A percentile compares a stretch with the other conserved stretches of the same genome.
These are phyloP conservation scores for Argyrosomus japonicus DNA, from an alignment of 2,113 vertebrate genomes.

Conservation along the genomic window DNA sequence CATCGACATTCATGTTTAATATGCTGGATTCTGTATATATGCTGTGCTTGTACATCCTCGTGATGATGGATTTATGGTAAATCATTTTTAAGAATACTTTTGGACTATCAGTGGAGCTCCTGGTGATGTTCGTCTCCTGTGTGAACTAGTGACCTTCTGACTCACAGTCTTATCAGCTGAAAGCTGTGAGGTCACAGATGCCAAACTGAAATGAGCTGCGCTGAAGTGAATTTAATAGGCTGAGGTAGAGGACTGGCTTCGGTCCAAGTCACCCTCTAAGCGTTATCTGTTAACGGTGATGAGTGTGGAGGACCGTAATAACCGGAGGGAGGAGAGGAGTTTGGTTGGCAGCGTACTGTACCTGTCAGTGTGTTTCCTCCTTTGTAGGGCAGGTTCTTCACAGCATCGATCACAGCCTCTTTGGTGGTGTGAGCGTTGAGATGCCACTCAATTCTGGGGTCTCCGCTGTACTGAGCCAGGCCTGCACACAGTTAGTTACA, in stretches of 20 bases:
- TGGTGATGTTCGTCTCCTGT: too few relatives aligned
- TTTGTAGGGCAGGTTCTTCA: slow-evolving; percentile 95
- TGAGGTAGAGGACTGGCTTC: background rate
- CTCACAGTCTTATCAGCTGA: slow-evolving; percentile 3
- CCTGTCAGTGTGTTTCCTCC: slow-evolving; percentile 97
- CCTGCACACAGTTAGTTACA: slow-evolving; percentile 77
- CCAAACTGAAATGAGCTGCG: background rate
- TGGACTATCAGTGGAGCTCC: too few relatives aligned
- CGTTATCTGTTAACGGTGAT: slow-evolving; percentile 9
- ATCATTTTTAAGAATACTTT: too few relatives aligned
- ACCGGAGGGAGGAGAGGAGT: background rate
- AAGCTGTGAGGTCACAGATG: background rate
- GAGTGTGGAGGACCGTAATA: background rate
- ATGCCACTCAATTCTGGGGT: slow-evolving; percentile 97
- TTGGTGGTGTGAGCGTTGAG: slow-evolving; percentile 91
- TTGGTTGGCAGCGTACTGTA: slow-evolving; percentile 50
- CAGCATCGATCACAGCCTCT: slow-evolving; percentile 91
- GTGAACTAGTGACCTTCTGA: background rate
- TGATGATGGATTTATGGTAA: too few relatives aligned
- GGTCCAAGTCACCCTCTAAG: slow-evolving; percentile 9
- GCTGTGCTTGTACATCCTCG: too few relatives aligned
- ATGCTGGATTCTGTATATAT: too few relatives aligned
- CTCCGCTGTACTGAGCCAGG: slow-evolving; percentile 96
- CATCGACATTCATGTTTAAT: too few relatives aligned
- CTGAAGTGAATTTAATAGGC: slow-evolving; percentile 9